Evolutionary conservation across 2,113 vertebrate genomes (phyloP).

Genomic region (Syngnathus floridae): DNA sequence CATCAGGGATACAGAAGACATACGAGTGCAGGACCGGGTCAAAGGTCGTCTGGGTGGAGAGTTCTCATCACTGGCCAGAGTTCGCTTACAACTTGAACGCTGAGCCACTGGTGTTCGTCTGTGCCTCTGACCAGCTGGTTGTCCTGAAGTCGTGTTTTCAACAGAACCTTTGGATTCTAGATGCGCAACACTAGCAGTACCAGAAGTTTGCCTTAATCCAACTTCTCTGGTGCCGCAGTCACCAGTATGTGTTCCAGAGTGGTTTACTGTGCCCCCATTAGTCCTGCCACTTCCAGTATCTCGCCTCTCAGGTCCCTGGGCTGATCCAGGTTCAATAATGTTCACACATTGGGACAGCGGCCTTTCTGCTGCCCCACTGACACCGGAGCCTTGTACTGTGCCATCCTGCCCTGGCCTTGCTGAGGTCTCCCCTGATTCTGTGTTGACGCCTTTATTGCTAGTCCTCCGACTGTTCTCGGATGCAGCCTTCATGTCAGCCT

Average conservation of each 20-base stretch:
- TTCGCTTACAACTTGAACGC: slow-evolving; percentile 42
- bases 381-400: slow-evolving; percentile 1
- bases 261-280: slow-evolving; percentile 1
- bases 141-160: not conserved
- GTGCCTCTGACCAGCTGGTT: slow-evolving; percentile 6
- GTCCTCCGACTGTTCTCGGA: slow-evolving; percentile 68
- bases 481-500: slow-evolving; percentile 96
- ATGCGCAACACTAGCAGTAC: not conserved
- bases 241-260: not conserved
- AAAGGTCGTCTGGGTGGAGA: slow-evolving; percentile 84
- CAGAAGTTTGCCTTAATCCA: not conserved
- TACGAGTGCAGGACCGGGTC: slow-evolving; percentile 86
- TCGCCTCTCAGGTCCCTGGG: slow-evolving; percentile 20
- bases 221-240: not conserved
- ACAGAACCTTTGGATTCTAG: not conserved
- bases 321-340: slow-evolving; percentile 21
- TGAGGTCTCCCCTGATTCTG: slow-evolving; percentile 8
- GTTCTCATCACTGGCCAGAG: slow-evolving; percentile 56
- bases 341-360: slow-evolving; percentile 13
- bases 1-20: slow-evolving; percentile 80
- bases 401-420: slow-evolving; percentile 22
- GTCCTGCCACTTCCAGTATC: slow-evolving; percentile 12
- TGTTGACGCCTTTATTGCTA: slow-evolving; percentile 17
- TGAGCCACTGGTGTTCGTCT: not conserved
- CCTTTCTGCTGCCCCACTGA: slow-evolving; percentile 12